Percentiles rank a stretch among this genome's conserved stretches.
Evolutionary conservation across 2,113 vertebrate species (phyloP).

Genomic region (Peucedramus taeniatus): DNA sequence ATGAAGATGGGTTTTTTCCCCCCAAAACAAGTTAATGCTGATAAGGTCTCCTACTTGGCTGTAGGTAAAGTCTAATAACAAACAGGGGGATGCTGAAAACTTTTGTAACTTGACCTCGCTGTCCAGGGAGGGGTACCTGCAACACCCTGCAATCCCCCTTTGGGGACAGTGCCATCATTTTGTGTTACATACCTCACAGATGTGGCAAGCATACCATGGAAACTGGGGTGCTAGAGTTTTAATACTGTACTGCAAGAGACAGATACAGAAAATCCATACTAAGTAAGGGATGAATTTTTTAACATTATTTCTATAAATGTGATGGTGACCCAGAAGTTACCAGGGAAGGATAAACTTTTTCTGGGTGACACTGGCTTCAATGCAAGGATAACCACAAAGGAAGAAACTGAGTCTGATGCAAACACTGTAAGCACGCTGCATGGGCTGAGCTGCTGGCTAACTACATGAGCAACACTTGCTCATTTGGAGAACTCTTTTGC

Average conservation of each 20-base stretch:
- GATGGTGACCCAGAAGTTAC: not conserved
- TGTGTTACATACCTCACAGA: not conserved
- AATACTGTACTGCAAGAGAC: not conserved
- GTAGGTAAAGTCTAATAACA: not conserved
- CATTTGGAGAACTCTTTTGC: not conserved
- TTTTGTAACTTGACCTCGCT: fast-evolving
- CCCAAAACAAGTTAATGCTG: not conserved
- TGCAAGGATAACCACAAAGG: not conserved
- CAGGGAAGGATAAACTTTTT: not conserved
- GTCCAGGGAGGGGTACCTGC: fast-evolving
- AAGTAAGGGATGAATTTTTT: not conserved
- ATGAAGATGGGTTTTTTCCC: fast-evolving
- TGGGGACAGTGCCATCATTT: not conserved
- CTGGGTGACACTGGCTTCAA: not conserved
- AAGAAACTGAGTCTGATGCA: not conserved
- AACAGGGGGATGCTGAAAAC: not conserved
- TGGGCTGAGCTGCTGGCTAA: not conserved
- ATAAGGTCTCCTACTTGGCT: not conserved
- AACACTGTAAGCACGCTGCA: not conserved
- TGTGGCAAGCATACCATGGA: not conserved
- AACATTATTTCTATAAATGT: not conserved
- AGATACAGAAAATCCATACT: not conserved
- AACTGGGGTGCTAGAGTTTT: not conserved
- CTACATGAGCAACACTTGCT: not conserved
- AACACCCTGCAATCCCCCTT: not conserved